Conservation (phyloP, 2,113 vertebrate species). For the Oryzias melastigma region DNA sequence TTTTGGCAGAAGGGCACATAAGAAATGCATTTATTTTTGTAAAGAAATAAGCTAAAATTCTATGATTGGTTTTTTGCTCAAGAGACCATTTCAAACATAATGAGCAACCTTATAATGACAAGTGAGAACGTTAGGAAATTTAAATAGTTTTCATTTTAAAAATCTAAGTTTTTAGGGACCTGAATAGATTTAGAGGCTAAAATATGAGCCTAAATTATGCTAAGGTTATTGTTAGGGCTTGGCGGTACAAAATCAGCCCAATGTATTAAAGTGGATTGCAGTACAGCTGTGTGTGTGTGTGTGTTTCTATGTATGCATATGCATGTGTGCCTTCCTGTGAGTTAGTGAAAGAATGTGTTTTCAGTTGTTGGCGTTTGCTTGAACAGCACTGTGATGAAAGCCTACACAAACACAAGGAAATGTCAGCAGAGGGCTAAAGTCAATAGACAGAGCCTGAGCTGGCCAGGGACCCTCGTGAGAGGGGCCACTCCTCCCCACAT, state of each 20-base stretch:
- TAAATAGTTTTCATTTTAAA: neutral
- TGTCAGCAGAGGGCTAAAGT: constrained; percentile 74
- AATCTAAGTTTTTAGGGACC: constrained; percentile 34
- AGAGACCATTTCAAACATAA: too few relatives aligned
- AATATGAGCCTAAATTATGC: too few relatives aligned
- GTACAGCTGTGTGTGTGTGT: constrained; percentile 12
- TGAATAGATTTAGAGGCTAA: too few relatives aligned
- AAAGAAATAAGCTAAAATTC: neutral
- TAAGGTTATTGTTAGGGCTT: too few relatives aligned
- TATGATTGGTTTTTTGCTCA: too few relatives aligned
- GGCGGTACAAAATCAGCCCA: too few relatives aligned
- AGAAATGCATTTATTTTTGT: constrained; percentile 32
- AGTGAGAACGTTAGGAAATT: too few relatives aligned
- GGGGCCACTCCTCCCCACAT: constrained; percentile 48
- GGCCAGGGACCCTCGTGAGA: constrained; percentile 49
- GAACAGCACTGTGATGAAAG: constrained; percentile 69
- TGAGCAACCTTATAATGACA: too few relatives aligned
- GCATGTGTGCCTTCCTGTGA: constrained; percentile 9
- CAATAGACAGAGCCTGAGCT: constrained; percentile 63
- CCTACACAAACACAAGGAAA: constrained; percentile 72
- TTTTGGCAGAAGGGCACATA: constrained; percentile 11
- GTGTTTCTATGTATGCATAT: constrained; percentile 8
- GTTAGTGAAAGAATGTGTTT: constrained; percentile 70
- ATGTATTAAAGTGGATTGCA: too few relatives aligned
- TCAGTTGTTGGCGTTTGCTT: constrained; percentile 75